Base-by-base conservation (phyloP, 2,888 invertebrate genomes). In the Beris morrisii region DNA sequence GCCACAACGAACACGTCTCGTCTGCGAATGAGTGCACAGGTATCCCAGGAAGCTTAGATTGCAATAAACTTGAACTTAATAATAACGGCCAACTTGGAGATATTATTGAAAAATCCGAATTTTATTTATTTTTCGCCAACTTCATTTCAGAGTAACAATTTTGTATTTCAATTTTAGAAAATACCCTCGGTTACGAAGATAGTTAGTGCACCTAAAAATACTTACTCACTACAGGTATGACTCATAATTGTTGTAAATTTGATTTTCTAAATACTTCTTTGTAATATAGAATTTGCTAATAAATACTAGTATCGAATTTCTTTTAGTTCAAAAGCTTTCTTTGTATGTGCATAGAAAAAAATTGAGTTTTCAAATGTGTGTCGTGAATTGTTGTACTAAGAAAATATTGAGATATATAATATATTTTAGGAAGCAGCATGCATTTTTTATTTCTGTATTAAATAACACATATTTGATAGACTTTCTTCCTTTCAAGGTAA, bases 1-100 rank as follows among this genome's bases (percentile, higher is more conserved):
- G 79, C 82, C 66, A 86, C 87, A 73, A 82, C 82, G 61, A 79
- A 83, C 66, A 80, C 80, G 57, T 81, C 81, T 71, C 79, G 80
- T 65, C 73, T 81, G 72, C 77, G 81, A 73, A 78, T 79, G 77
- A 76, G 68, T 48, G 65, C 66, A 53, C 70, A 71, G 71, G 71
- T 71, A 70, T 64, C 69, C 44, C 63, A 66, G 11, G 63, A 53
- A 55, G 31, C 38, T 38, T 38, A 38, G 31, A 54, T 48, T 31
- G 54, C 28, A 54, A 54, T 38, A 38, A 38, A 38, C 38, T 38
- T 38, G 38, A 38, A 38, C 9, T 38, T 38, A 38, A 7, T 38
- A 5, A 38, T 38, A 38, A 38, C 5, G 5, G 38, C 38, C 38
- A 9, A 38, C 38, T 38, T 38, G 9, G 9, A 9, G 38, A 38